Percentiles rank a stretch among this genome's conserved stretches.
These are phyloP conservation scores for Coryphaenoides rupestris DNA, from an alignment of 2,113 vertebrate species.

Conservation along the genomic window DNA sequence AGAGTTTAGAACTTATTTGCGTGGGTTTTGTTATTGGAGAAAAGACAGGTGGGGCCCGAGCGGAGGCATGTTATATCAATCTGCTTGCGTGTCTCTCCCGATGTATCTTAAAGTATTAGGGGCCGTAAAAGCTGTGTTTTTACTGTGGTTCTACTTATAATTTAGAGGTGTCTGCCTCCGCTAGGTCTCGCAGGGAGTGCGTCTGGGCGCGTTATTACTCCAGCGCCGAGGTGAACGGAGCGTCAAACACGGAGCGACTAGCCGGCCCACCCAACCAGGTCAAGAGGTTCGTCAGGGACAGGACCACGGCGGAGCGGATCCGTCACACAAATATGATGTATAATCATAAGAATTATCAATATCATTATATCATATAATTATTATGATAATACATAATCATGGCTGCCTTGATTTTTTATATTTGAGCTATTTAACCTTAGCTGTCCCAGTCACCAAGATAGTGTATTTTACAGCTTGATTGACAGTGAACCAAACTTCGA, in stretches of 20 bases:
- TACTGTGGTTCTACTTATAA: conserved; percentile 57
- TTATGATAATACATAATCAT: too few relatives aligned
- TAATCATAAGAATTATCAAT: too few relatives aligned
- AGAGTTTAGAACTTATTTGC: conserved; percentile 68
- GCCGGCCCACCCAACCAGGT: conserved; percentile 14
- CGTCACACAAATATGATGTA: neutral
- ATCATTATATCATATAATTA: too few relatives aligned
- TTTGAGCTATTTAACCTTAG: too few relatives aligned
- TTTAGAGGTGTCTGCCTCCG: conserved; percentile 56
- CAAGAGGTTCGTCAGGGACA: conserved; percentile 35
- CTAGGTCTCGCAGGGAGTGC: conserved; percentile 29
- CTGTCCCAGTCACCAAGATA: too few relatives aligned
- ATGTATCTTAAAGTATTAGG: conserved; percentile 43
- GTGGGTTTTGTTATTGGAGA: conserved; percentile 63
- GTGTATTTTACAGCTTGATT: too few relatives aligned
- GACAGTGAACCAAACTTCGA: too few relatives aligned
- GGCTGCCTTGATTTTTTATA: too few relatives aligned
- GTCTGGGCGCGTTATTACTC: conserved; percentile 38
- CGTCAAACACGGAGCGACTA: conserved; percentile 15
- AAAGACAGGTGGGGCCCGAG: conserved; percentile 64
- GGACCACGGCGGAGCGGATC: neutral
- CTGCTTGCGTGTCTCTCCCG: conserved; percentile 40
- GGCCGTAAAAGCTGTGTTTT: conserved; percentile 47
- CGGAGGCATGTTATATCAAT: conserved; percentile 65
- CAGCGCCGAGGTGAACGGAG: conserved; percentile 5